A percentile compares a stretch with the other conserved stretches of the same genome.
These are phyloP conservation scores for Semibalanus balanoides DNA, from an alignment of 1,140 invertebrate genomes.

Conservation along the genomic window DNA sequence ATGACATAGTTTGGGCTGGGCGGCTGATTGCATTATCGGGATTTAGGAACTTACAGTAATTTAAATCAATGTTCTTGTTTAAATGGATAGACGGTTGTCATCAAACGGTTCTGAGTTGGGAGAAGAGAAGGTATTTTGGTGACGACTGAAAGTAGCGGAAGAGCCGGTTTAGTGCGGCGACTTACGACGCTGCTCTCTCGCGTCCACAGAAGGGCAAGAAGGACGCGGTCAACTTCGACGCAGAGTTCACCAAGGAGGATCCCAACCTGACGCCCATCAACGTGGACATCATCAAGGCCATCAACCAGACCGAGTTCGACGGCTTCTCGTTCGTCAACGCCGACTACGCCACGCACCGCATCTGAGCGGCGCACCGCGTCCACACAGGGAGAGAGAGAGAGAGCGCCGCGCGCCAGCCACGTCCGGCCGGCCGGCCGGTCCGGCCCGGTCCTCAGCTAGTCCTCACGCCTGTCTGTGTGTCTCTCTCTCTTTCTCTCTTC, in stretches of 20 bases:
- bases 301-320: constrained; percentile 94
- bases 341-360: constrained; percentile 43
- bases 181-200: constrained; percentile 6
- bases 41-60: no score
- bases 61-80: no score
- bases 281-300: constrained; percentile 71
- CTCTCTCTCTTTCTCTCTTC: not conserved
- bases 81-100: no score
- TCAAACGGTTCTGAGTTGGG: no score
- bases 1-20: no score
- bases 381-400: no score
- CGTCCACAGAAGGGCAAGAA: constrained; percentile 81
- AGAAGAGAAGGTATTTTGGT: no score
- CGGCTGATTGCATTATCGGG: no score
- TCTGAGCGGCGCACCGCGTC: not conserved
- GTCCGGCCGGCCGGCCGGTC: no score
- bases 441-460: not conserved
- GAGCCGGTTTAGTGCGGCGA: no score
- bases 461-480: not conserved
- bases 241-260: constrained; percentile 98
- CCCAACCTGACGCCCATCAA: constrained; percentile 88
- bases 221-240: constrained; percentile 96
- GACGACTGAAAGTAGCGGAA: no score
- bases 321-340: constrained; percentile 94
- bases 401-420: no score